Conservation (phyloP, 2,888 invertebrate genomes). For the Dicroscelio sp. region DNA sequence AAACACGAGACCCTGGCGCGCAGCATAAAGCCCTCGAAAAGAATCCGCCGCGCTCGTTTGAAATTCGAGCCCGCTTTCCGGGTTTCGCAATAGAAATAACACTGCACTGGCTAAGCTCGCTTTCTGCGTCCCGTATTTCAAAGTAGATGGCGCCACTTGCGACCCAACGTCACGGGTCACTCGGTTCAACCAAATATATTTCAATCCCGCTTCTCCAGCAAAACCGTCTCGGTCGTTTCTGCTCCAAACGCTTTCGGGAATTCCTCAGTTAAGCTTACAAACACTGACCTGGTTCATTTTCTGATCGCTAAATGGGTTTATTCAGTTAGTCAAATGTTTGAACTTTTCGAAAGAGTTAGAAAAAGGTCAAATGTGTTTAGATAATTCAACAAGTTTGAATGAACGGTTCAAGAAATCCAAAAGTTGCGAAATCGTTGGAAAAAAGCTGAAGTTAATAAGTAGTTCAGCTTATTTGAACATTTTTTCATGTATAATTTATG, state of each 20-base stretch:
- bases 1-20: conserved; percentile 65
- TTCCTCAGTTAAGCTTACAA: conserved; percentile 44
- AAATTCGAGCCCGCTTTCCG: conserved; percentile 77
- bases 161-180: conserved; percentile 65
- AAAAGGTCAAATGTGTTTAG: background rate
- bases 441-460: too few relatives aligned
- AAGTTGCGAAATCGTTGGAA: background rate
- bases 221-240: conserved; percentile 46
- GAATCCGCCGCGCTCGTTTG: conserved; percentile 62
- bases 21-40: conserved; percentile 64
- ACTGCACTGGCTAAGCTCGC: conserved; percentile 57
- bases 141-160: conserved; percentile 68
- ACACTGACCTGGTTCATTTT: conserved; percentile 47
- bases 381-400: conserved; percentile 1
- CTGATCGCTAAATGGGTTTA: conserved; percentile 34
- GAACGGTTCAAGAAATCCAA: background rate
- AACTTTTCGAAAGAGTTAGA: background rate
- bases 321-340: conserved; percentile 29
- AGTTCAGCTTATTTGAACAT: too few relatives aligned
- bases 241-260: conserved; percentile 53
- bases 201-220: conserved; percentile 47
- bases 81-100: conserved; percentile 70
- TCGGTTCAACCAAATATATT: conserved; percentile 66
- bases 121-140: conserved; percentile 59
- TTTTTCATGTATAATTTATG: background rate